Evolutionary conservation across 2,113 vertebrate genomes (phyloP), one percentile per base, ranked within the genome.

Genomic region (Rhineura floridana): DNA sequence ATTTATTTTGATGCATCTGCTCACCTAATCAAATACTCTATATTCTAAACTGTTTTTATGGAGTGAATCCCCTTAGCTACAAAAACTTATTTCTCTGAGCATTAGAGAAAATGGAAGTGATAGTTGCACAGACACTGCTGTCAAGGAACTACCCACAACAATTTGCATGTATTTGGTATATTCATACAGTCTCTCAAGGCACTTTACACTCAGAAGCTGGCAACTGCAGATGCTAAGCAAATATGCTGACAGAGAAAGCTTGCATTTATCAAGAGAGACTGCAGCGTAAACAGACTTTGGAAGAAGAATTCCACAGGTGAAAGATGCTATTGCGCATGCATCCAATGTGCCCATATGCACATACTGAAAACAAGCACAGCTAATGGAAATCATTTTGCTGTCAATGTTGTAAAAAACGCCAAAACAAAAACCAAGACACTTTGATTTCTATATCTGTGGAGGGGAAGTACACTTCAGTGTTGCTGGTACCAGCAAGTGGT

Each of bases 151-250:
- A 91, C 85, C 84, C 88, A 88, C 87, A 87, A 92, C 91, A 62
- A 77, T 92, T 94, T 90, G 93, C 92, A 92, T 89, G 44, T 86
- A 84, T 88, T 91, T 87, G 88, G 72, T 87, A 85, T 65, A 92
- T 95, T 94, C 89, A 81, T 91, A 39, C 62, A 6, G 77, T 87
- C 83, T 93, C 92, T 95, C 87, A 77, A 93, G 93, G 89, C 92
- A 50, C 89, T 93, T 48, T 76, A 88, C 86, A 90, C 91, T 94
- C 93, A 90, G 88, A 94, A 93, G 85, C 90, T 86, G 84, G 90
- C 88, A 91, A 93, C 94, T 90, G 77, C 93, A 95, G 90, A 94
- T 85, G 48, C 90, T 81, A 25, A 87, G 93, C 89, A 95, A 96
- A 94, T 93, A 96, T 65, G 91, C 92, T 93, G 92, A 90, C 0